Base-by-base conservation (phyloP, 2,888 invertebrate species). In the Idaea straminata region DNA sequence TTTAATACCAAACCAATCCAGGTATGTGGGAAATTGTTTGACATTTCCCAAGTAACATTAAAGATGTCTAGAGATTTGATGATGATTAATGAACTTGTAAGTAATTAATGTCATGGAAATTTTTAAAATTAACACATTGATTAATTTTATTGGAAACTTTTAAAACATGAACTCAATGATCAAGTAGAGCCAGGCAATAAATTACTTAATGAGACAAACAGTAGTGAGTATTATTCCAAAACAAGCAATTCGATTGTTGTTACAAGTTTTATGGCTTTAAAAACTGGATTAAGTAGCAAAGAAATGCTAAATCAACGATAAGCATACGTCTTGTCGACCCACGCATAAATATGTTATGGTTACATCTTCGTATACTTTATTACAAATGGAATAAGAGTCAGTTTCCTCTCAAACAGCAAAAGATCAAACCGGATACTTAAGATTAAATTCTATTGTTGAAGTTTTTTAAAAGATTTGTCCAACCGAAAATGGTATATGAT, bases 251-350 rank as follows among this genome's bases (percentile, higher is more conserved):
- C 82, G 79, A 81, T 81, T 81, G 89, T 88, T 87, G 87, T 89
- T 91, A 89, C 89, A 89, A 87, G 83, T 82, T 86, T 84, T 89
- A 90, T 89, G 81, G 86, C 85, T 84, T 88, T 83, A 84, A 88
- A 87, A 91, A 91, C 87, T 91, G 86, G 88, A 90, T 88, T 88
- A 90, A 86, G 91, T 91, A 91, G 90, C 91, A 75, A 86, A 87
- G 89, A 89, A 91, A 91, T 87, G 87, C 87, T 89, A 88, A 89
- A 89, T 86, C 83, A 81, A 83, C 86, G 88, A 91, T 91, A 91
- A 91, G 87, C 87, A 85, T 89, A 87, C 81, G 81, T 88, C 90
- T 88, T 89, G 85, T 87, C 91, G 84, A 81, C 91, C 91, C 91
- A 91, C 91, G 88, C 88, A 64, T 62, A 35, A 58, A 63, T 59